Percentiles rank a stretch among this genome's conserved stretches.
These are phyloP conservation scores for Lepus timidus DNA, from an alignment of 2,113 vertebrate species.

Conservation along the genomic window DNA sequence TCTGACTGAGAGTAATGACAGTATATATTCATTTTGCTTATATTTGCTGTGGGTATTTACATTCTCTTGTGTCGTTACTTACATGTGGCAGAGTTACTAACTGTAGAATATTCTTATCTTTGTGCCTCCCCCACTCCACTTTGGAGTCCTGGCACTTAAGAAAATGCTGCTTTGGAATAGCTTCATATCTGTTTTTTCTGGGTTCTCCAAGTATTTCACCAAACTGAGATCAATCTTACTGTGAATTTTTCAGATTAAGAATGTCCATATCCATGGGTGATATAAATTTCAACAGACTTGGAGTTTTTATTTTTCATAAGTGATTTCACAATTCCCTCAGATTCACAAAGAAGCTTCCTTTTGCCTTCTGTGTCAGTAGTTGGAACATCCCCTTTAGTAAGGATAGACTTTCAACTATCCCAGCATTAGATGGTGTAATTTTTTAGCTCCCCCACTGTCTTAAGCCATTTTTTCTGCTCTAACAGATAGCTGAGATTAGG, in stretches of 20 bases:
- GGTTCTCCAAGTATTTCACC: neutral
- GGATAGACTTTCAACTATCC: neutral
- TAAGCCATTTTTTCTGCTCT: neutral
- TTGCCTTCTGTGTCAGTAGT: neutral
- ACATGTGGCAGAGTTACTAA: neutral
- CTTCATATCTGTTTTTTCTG: conserved; percentile 42
- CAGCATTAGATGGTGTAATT: neutral
- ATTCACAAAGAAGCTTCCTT: neutral
- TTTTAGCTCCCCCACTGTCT: neutral
- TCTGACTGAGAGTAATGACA: neutral
- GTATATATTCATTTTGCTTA: neutral
- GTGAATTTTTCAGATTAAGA: conserved; percentile 23
- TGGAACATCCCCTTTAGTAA: neutral
- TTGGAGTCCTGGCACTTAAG: neutral
- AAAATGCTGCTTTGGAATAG: neutral
- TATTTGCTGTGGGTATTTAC: neutral
- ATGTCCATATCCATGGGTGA: neutral
- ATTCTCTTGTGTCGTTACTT: neutral
- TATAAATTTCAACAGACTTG: neutral
- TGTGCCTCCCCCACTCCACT: neutral
- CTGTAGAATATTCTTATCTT: neutral
- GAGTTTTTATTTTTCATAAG: neutral
- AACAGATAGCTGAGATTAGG: neutral
- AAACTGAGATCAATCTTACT: neutral
- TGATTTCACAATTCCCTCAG: neutral